Evolutionary conservation across 2,113 vertebrate species (phyloP).

Genomic region (Thomomys bottae): DNA sequence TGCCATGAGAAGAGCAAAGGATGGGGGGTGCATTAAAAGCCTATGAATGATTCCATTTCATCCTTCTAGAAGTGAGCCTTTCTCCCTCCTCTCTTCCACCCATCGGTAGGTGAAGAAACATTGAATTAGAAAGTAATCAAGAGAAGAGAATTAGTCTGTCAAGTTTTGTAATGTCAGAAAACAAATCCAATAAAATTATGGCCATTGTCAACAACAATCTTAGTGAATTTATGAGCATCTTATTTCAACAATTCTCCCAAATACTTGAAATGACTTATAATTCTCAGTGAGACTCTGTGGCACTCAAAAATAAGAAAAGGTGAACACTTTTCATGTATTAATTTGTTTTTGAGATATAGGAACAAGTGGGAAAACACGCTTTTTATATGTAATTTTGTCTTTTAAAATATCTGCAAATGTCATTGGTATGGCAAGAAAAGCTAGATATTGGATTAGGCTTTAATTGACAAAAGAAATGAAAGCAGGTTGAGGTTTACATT

Average conservation of each 20-base stretch:
- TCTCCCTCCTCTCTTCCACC: background rate
- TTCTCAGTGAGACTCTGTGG: background rate
- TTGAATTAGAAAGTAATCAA: conserved; percentile 22
- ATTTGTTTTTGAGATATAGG: conserved; percentile 6
- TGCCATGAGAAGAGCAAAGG: background rate
- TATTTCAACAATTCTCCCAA: background rate
- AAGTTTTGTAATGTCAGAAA: conserved; percentile 32
- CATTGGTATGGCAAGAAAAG: conserved; percentile 28
- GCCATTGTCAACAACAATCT: background rate
- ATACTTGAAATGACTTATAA: background rate
- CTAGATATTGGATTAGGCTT: background rate
- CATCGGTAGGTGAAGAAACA: conserved; percentile 19
- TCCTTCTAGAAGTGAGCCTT: background rate
- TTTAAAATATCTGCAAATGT: conserved; percentile 36
- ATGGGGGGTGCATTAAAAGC: background rate
- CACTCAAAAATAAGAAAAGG: conserved; percentile 31
- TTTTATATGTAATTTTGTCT: conserved; percentile 39
- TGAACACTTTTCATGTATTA: conserved; percentile 20
- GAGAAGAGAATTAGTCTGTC: conserved; percentile 1
- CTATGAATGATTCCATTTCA: background rate
- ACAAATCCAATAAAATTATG: conserved; percentile 6
- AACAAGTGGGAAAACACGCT: background rate
- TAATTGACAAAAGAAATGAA: conserved; percentile 3
- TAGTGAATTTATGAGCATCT: conserved; percentile 3
- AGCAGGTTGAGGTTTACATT: no score